phyloP scores from a whole-genome alignment of 2,797 vertebrate species.

The Alexandromys oeconomus region DNA sequence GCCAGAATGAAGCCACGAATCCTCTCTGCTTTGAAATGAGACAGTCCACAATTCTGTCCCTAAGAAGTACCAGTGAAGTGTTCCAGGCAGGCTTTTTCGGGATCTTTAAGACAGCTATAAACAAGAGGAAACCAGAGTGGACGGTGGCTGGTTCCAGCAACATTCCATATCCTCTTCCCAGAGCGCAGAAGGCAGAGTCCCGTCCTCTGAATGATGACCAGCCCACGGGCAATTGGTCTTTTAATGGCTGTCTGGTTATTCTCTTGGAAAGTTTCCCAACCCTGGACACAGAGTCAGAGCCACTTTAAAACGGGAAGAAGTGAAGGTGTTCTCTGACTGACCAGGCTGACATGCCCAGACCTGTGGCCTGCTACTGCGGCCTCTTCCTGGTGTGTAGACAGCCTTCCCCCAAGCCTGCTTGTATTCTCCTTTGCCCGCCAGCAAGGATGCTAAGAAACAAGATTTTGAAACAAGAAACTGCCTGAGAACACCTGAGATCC shows the following conservation, averaged over 20 bases:
- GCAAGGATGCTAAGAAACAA: background rate
- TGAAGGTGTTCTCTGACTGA: background rate
- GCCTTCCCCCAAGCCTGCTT: background rate
- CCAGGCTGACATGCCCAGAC: background rate
- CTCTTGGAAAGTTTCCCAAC: slow-evolving; percentile 43
- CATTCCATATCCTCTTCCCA: slow-evolving; percentile 12
- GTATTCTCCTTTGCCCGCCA: slow-evolving; percentile 4
- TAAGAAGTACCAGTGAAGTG: slow-evolving; percentile 14
- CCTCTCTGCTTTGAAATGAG: slow-evolving; percentile 48
- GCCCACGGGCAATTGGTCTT: background rate
- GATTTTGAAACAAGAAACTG: background rate
- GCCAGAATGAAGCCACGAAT: slow-evolving; percentile 38
- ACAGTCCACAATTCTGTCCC: slow-evolving; percentile 38
- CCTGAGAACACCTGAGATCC: slow-evolving; percentile 2
- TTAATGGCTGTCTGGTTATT: slow-evolving; percentile 6
- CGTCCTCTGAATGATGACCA: background rate
- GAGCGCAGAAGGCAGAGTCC: background rate
- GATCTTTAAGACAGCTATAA: slow-evolving; percentile 40
- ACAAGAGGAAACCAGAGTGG: background rate
- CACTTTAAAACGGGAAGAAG: background rate
- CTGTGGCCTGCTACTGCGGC: background rate
- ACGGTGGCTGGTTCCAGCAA: slow-evolving; percentile 27
- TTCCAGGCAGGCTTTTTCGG: background rate
- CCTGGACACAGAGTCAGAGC: background rate
- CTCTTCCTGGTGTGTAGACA: background rate